Conservation (phyloP, 2,113 vertebrate species). For the Thymallus thymallus region DNA sequence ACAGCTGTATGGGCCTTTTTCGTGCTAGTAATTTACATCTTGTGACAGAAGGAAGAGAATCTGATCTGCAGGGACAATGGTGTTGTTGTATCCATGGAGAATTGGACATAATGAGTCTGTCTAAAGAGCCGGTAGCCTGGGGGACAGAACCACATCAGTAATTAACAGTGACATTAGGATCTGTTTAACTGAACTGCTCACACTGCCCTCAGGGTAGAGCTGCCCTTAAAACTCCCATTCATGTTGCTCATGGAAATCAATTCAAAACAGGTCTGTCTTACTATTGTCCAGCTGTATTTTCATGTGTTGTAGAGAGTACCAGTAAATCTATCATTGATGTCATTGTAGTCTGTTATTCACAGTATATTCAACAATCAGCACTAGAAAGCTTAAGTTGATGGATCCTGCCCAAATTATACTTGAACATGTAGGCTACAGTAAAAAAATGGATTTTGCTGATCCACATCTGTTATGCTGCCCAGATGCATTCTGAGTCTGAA, state of each 20-base stretch:
- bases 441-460: conserved; percentile 16
- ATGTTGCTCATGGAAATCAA: conserved; percentile 23
- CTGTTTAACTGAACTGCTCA: conserved; percentile 17
- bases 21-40: conserved; percentile 15
- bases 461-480: neutral
- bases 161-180: conserved; percentile 18
- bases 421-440: conserved; percentile 13
- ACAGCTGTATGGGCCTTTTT: conserved; percentile 43
- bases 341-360: neutral
- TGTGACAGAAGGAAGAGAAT: conserved; percentile 24
- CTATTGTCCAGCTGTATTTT: conserved; percentile 5
- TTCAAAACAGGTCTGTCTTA: conserved; percentile 3
- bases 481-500: conserved; percentile 56
- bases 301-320: conserved; percentile 4
- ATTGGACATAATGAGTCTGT: conserved; percentile 19
- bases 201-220: conserved; percentile 18
- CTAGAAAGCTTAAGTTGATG: neutral
- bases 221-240: conserved; percentile 9
- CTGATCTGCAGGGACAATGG: conserved; percentile 24
- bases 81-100: conserved; percentile 35
- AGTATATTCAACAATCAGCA: neutral
- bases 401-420: neutral
- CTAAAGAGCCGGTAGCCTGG: conserved; percentile 20
- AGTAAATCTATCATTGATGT: conserved; percentile 38
- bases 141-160: conserved; percentile 4